Evolutionary conservation across 2,888 invertebrate species (phyloP), one percentile per base, ranked within the genome.

Genomic region (Pseudanteris insignis): DNA sequence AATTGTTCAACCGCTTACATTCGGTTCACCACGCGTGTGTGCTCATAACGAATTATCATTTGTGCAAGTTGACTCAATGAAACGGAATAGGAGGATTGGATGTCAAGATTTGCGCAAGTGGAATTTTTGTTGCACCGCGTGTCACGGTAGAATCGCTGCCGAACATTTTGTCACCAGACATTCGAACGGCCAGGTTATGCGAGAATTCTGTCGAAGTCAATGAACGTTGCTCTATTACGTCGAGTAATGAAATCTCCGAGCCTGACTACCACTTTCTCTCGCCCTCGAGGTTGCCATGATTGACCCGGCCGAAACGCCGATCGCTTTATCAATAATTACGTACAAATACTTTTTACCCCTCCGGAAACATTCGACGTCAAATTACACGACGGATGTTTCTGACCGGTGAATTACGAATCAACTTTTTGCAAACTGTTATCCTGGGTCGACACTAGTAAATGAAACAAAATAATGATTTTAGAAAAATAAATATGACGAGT

Each of bases 261-360:
- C 57, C 40, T 44, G 44, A 48, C 59, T 63, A 57, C 63, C 46
- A 60, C 63, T 63, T 63, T 63, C 63, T 63, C 63, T 63, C 63
- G 50, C 59, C 59, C 59, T 51, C 58, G 59, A 57, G 59, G 55
- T 59, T 63, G 46, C 11, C 46, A 12, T 36, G 32, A 44, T 48
- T 57, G 63, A 64, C 63, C 58, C 46, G 46, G 41, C 25, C 40
- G 58, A 62, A 54, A 50, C 57, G 26, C 37, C 60, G 43, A 62
- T 62, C 46, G 46, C 57, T 58, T 63, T 63, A 63, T 57, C 62
- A 55, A 46, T 60, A 47, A 58, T 63, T 63, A 55, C 54, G 41
- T 54, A 51, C 50, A 55, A 50, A 41, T 60, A 40, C 21, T 46
- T 47, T 51, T 53, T 59, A 32, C 44, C 12, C 24, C 29, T 30